Conservation (phyloP, 1,140 invertebrate genomes). For the Temnothorax curvispinosus region DNA sequence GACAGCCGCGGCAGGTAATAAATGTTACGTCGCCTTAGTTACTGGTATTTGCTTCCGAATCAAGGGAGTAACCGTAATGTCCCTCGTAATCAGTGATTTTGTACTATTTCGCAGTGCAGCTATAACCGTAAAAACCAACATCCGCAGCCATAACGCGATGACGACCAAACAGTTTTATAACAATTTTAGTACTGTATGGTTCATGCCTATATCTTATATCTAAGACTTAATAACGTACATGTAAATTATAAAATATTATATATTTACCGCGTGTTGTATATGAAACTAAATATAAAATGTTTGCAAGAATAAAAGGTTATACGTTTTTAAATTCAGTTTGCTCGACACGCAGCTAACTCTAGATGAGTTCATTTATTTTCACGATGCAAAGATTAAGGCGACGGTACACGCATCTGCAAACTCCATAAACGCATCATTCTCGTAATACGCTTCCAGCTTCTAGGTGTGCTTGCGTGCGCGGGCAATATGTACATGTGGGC, state of each 20-base stretch:
- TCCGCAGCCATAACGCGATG: background rate
- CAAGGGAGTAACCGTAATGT: slow-evolving; percentile 53
- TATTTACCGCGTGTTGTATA: background rate
- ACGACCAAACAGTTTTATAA: background rate
- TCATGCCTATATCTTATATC: background rate
- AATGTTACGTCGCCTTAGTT: slow-evolving; percentile 61
- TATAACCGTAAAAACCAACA: slow-evolving; percentile 16
- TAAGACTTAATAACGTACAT: background rate
- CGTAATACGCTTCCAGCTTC: slow-evolving; percentile 11
- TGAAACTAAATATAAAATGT: background rate
- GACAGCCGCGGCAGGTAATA: slow-evolving; percentile 55
- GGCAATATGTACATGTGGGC: background rate
- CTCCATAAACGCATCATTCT: slow-evolving; percentile 30
- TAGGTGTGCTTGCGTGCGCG: background rate
- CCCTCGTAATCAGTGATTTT: slow-evolving; percentile 65
- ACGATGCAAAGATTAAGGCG: slow-evolving; percentile 16
- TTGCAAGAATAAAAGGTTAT: background rate
- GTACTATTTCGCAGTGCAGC: background rate
- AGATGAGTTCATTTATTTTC: slow-evolving; percentile 4
- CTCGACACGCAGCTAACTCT: background rate
- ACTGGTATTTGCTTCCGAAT: slow-evolving; percentile 54
- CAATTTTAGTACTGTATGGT: background rate
- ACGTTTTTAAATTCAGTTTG: background rate
- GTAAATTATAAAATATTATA: background rate
- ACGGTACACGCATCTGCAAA: slow-evolving; percentile 8